A percentile compares a stretch with the other conserved stretches of the same genome.
phyloP scores from a whole-genome alignment of 2,888 invertebrate genomes.

The Pandemis heparana region DNA sequence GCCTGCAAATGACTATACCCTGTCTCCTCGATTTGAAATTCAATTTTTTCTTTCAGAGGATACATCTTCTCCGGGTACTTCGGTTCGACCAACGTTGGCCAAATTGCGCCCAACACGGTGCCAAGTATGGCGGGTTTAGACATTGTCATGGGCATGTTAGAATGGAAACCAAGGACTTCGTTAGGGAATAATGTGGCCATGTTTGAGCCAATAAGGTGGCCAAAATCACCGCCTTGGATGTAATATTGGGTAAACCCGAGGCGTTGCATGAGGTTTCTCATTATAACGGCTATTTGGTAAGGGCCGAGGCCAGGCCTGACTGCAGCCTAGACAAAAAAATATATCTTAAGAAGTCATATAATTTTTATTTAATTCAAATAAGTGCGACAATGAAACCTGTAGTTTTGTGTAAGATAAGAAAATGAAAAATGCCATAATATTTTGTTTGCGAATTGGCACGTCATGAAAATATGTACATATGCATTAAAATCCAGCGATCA shows the following conservation, averaged over 20 bases:
- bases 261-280: constrained; percentile 90
- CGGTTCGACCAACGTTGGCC: constrained; percentile 80
- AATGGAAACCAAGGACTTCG: constrained; percentile 84
- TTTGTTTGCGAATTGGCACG: no score
- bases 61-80: constrained; percentile 80
- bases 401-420: no score
- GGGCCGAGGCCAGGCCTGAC: constrained; percentile 86
- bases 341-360: not conserved
- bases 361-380: not conserved
- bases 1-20: constrained; percentile 91
- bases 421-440: no score
- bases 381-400: not conserved
- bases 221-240: constrained; percentile 92
- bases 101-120: constrained; percentile 76
- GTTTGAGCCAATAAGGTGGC: constrained; percentile 86
- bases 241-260: constrained; percentile 88
- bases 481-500: no score
- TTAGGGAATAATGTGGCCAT: constrained; percentile 88
- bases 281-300: constrained; percentile 85
- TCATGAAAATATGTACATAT: no score
- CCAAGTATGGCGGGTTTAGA: constrained; percentile 60
- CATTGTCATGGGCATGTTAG: constrained; percentile 86
- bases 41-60: constrained; percentile 72
- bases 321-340: constrained; percentile 67
- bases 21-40: constrained; percentile 74